Conservation (phyloP, 2,888 invertebrate species). For the Scaptomyza polygonia region DNA sequence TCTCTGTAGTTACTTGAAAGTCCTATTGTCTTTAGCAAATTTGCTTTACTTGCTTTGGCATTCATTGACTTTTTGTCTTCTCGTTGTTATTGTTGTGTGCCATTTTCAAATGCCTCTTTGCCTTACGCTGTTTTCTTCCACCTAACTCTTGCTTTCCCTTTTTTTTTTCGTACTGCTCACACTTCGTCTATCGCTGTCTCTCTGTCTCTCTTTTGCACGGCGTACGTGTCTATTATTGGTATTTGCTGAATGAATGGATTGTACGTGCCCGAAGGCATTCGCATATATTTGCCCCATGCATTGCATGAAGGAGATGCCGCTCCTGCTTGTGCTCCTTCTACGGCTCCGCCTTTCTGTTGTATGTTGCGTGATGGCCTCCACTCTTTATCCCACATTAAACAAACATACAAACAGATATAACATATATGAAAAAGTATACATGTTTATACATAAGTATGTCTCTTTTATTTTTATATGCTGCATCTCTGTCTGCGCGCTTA, state of each 20-base stretch:
- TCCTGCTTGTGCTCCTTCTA: slow-evolving; percentile 11
- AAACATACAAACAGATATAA: neutral
- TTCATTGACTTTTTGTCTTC: slow-evolving; percentile 74
- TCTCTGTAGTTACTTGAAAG: slow-evolving; percentile 57
- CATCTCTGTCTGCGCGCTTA: slow-evolving; percentile 26
- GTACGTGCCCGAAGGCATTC: slow-evolving; percentile 78
- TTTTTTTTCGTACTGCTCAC: neutral
- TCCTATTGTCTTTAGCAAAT: slow-evolving; percentile 74
- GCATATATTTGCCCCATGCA: slow-evolving; percentile 64
- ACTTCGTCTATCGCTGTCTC: slow-evolving; percentile 1
- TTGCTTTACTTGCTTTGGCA: slow-evolving; percentile 73
- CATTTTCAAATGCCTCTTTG: slow-evolving; percentile 71
- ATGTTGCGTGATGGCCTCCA: slow-evolving; percentile 41
- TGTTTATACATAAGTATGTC: neutral
- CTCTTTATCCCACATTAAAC: neutral
- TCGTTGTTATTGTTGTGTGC: slow-evolving; percentile 37
- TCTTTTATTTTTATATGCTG: neutral
- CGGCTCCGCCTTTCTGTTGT: slow-evolving; percentile 69
- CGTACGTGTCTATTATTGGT: slow-evolving; percentile 79
- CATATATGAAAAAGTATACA: neutral
- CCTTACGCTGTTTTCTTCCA: slow-evolving; percentile 19
- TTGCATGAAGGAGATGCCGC: slow-evolving; percentile 40
- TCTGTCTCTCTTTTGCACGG: slow-evolving; percentile 19
- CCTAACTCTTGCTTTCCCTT: slow-evolving; percentile 1
- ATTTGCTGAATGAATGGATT: slow-evolving; percentile 79